Percentiles rank a stretch among this genome's conserved stretches.
Conservation (phyloP, 2,888 invertebrate species). For the Campoletis raptor region DNA sequence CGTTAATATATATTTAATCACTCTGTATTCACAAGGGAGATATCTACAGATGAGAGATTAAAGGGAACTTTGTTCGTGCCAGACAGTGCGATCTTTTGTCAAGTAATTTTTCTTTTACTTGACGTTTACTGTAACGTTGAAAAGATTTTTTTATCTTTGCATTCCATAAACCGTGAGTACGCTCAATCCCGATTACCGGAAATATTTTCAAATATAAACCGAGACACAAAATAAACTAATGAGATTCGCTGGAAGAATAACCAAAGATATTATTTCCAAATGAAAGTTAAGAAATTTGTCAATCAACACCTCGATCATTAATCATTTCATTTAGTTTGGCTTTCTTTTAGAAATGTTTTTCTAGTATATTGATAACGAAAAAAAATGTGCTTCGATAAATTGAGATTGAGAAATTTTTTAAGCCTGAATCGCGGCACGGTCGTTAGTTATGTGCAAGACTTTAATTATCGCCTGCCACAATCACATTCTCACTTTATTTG, state of each 20-base stretch:
- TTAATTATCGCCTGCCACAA: constrained; percentile 63
- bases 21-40: constrained; percentile 69
- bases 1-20: constrained; percentile 46
- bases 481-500: constrained; percentile 78
- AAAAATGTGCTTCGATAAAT: background rate
- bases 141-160: background rate
- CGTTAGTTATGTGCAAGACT: constrained; percentile 9
- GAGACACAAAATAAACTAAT: background rate
- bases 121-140: constrained; percentile 3
- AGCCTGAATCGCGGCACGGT: background rate
- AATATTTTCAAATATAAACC: background rate
- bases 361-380: background rate
- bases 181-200: background rate
- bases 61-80: constrained; percentile 56
- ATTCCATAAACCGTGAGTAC: background rate
- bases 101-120: background rate
- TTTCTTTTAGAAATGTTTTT: background rate
- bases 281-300: background rate
- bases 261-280: background rate
- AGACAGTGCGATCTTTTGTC: constrained; percentile 44
- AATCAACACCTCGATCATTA: background rate
- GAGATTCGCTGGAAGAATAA: background rate
- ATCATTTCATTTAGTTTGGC: background rate
- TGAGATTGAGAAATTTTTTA: constrained; percentile 2
- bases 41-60: constrained; percentile 71